Conservation (phyloP, 2,888 invertebrate species). For the Lepidochitona cinerea region DNA sequence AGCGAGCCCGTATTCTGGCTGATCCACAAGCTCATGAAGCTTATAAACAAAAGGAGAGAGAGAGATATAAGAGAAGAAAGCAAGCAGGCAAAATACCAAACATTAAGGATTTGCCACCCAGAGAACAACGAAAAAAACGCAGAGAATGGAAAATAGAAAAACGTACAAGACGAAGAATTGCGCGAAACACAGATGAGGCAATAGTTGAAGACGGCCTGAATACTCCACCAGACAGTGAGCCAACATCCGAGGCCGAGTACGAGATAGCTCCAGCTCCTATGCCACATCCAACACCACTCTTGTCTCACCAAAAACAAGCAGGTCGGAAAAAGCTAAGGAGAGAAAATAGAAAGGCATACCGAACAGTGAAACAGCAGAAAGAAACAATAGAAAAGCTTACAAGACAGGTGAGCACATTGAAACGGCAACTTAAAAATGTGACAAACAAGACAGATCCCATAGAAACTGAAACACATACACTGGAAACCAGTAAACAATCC, state of each 20-base stretch:
- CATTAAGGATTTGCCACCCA: background rate
- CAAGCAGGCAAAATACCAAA: slow-evolving; percentile 1
- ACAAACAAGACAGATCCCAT: background rate
- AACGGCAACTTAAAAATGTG: background rate
- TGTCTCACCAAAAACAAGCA: slow-evolving; percentile 10
- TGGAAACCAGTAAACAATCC: background rate
- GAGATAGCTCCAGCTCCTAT: background rate
- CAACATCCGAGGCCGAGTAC: background rate
- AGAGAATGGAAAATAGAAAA: background rate
- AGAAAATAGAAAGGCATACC: slow-evolving; percentile 12
- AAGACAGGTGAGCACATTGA: slow-evolving; percentile 4
- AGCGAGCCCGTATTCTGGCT: background rate
- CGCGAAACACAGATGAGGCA: background rate
- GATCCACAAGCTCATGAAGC: background rate
- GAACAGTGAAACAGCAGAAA: slow-evolving; percentile 16
- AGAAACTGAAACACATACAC: background rate
- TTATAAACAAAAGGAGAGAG: background rate
- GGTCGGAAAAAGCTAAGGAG: slow-evolving; percentile 12
- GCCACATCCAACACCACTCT: background rate
- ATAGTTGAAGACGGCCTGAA: background rate
- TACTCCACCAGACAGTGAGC: background rate
- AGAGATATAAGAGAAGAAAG: background rate
- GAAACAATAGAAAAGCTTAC: slow-evolving; percentile 11
- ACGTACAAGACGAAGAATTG: background rate
- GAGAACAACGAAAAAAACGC: background rate